Conservation (phyloP, 2,888 invertebrate species). For the Orgyia antiqua region DNA sequence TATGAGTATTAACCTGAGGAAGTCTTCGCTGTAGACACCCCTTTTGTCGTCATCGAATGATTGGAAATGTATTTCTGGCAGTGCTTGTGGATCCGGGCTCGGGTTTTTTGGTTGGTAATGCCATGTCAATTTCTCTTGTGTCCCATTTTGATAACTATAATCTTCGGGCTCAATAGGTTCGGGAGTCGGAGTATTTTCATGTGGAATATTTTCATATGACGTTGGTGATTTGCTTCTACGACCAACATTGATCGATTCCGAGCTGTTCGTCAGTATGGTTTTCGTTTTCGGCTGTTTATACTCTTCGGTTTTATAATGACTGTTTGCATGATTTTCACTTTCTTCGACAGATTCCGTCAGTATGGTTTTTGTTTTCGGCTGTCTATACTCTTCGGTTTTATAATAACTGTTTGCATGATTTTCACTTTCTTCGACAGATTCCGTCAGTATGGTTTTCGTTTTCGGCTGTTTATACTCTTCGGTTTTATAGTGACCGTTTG, state of each 20-base stretch:
- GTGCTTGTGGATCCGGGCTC: conserved; percentile 45
- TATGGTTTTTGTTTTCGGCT: conserved; percentile 65
- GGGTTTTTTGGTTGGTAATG: conserved; percentile 65
- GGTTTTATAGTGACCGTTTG: conserved; percentile 61
- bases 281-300: conserved; percentile 66
- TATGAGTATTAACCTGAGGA: conserved; percentile 72
- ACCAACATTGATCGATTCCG: conserved; percentile 62
- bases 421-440: conserved; percentile 52
- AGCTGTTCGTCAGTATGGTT: conserved; percentile 59
- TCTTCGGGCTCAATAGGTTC: conserved; percentile 35
- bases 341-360: conserved; percentile 65
- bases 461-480: conserved; percentile 67
- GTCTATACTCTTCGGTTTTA: conserved; percentile 64
- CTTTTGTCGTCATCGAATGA: conserved; percentile 71
- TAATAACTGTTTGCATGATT: conserved; percentile 57
- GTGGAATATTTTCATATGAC: conserved; percentile 60
- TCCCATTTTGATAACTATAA: conserved; percentile 32
- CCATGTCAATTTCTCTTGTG: conserved; percentile 63
- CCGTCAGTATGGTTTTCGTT: conserved; percentile 64
- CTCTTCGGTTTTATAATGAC: conserved; percentile 62
- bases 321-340: conserved; percentile 43
- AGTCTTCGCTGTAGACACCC: conserved; percentile 65
- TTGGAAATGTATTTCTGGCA: conserved; percentile 72
- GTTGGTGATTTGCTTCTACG: conserved; percentile 64
- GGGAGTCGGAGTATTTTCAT: conserved; percentile 48